Evolutionary conservation across 2,888 invertebrate species (phyloP).

Genomic region (Cactoblastis cactorum): DNA sequence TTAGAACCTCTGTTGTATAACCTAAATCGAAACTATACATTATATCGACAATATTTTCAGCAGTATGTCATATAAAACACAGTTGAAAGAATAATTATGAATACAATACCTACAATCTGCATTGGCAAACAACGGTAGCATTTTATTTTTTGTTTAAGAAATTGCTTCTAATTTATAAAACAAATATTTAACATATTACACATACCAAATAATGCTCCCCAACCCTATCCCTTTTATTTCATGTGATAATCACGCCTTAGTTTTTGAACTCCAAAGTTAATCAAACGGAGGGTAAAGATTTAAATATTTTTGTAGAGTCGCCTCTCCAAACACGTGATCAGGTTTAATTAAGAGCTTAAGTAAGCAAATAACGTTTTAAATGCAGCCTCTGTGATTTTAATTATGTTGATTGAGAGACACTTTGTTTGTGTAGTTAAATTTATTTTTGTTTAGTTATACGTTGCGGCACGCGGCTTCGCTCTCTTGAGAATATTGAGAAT

Average conservation of each 20-base stretch:
- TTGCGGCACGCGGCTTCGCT: not conserved
- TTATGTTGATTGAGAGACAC: slow-evolving; percentile 3
- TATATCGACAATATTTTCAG: too few species aligned
- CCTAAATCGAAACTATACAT: too few species aligned
- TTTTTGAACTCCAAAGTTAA: slow-evolving; percentile 24
- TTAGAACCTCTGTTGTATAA: too few species aligned
- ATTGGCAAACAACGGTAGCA: too few species aligned
- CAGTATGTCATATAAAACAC: too few species aligned
- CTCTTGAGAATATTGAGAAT: not conserved
- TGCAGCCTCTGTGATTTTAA: slow-evolving; percentile 11
- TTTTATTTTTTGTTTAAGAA: too few species aligned
- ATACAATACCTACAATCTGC: too few species aligned
- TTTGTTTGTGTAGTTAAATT: not conserved
- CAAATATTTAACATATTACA: too few species aligned
- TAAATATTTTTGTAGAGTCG: slow-evolving; percentile 19
- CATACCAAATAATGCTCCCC: too few species aligned
- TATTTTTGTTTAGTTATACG: not conserved
- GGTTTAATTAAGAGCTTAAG: slow-evolving; percentile 12
- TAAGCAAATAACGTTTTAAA: not conserved
- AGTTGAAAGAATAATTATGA: too few species aligned
- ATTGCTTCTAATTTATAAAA: too few species aligned
- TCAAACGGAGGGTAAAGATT: slow-evolving; percentile 20
- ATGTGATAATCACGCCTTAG: slow-evolving; percentile 26
- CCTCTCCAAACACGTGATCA: slow-evolving; percentile 18
- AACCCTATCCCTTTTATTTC: slow-evolving; percentile 22